phyloP scores from a whole-genome alignment of 2,797 vertebrate species.

The Remorina albescens region DNA sequence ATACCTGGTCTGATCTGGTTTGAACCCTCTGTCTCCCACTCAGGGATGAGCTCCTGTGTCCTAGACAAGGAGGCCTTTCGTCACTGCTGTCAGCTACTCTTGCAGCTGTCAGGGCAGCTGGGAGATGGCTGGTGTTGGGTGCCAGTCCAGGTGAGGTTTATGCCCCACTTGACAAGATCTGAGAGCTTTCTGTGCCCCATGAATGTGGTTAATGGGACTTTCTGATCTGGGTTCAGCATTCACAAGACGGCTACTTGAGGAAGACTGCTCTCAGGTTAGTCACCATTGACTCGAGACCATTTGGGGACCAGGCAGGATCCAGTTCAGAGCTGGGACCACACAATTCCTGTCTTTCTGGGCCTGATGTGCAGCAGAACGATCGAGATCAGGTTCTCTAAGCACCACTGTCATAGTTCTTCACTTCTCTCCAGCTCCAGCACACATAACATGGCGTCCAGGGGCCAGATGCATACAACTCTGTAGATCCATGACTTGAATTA shows the following conservation, averaged over 20 bases:
- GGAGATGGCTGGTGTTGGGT: conserved; percentile 84
- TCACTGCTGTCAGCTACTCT: conserved; percentile 70
- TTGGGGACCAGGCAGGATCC: conserved; percentile 1
- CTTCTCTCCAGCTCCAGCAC: too few relatives aligned
- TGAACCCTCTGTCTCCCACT: too few relatives aligned
- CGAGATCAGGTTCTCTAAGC: conserved; percentile 5
- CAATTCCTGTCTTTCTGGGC: not conserved
- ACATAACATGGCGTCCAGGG: too few relatives aligned
- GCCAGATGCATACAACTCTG: too few relatives aligned
- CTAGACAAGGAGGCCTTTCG: conserved; percentile 76
- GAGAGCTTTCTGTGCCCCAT: not conserved
- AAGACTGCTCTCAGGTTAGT: conserved; percentile 68
- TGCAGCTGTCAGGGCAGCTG: conserved; percentile 70
- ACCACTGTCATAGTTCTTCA: too few relatives aligned
- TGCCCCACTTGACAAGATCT: not conserved
- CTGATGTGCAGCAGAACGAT: conserved; percentile 1
- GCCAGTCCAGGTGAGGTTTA: conserved; percentile 63
- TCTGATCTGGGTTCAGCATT: conserved; percentile 53
- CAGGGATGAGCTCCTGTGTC: conserved; percentile 49
- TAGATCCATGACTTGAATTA: too few relatives aligned
- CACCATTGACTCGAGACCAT: not conserved
- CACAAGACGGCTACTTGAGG: conserved; percentile 75
- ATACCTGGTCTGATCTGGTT: too few relatives aligned
- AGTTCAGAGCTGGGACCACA: not conserved
- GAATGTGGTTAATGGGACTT: not conserved